These are phyloP conservation scores for Karalla daura DNA, from an alignment of 2,797 vertebrate genomes.

Conservation along the genomic window DNA sequence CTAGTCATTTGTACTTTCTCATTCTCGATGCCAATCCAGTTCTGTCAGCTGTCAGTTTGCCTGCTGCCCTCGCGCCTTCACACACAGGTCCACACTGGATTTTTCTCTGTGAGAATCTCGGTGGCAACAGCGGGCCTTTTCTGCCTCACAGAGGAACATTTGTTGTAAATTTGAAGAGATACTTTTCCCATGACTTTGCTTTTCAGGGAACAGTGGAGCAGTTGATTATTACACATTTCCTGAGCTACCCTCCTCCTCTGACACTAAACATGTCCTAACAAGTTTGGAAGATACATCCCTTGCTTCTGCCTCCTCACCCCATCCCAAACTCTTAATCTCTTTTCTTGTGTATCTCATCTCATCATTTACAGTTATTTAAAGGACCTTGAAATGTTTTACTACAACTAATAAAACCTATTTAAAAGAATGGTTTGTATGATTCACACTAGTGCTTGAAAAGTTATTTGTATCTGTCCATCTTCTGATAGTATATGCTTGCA, in stretches of 20 bases:
- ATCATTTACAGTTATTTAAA: too few relatives aligned
- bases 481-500: too few relatives aligned
- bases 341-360: too few relatives aligned
- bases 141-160: conserved; percentile 32
- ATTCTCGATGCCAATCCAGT: not conserved
- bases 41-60: conserved; percentile 1
- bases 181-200: conserved; percentile 21
- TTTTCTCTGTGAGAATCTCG: conserved; percentile 15
- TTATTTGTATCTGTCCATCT: too few relatives aligned
- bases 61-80: not conserved
- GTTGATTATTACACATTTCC: not conserved
- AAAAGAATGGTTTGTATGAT: too few relatives aligned
- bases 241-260: not conserved
- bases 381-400: too few relatives aligned
- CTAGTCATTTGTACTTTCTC: not conserved
- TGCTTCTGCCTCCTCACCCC: not conserved
- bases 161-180: conserved; percentile 33
- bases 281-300: not conserved
- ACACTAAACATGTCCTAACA: not conserved
- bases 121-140: conserved; percentile 25
- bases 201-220: conserved; percentile 13
- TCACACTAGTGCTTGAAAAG: too few relatives aligned
- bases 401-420: too few relatives aligned
- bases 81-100: conserved; percentile 23
- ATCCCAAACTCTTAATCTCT: too few relatives aligned